A percentile compares a stretch with the other conserved stretches of the same genome.
Conservation (phyloP, 2,797 vertebrate species). For the Sciurus carolinensis region DNA sequence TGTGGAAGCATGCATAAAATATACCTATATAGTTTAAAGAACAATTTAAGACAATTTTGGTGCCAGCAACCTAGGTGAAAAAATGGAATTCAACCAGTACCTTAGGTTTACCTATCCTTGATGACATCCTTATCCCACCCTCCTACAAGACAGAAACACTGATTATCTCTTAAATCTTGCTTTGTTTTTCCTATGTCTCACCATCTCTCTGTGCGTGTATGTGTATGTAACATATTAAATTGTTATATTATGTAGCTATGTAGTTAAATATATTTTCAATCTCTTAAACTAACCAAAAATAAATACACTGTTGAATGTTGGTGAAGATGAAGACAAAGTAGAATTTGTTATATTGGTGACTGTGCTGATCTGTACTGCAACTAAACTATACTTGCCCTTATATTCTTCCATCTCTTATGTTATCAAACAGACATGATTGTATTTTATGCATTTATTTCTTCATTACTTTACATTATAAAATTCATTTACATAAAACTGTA, state of each 20-base stretch:
- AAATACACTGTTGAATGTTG: not conserved
- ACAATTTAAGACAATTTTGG: not conserved
- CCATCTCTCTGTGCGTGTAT: not conserved
- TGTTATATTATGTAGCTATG: not conserved
- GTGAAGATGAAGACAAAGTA: not conserved
- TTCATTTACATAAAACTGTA: not conserved
- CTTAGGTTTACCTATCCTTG: not conserved
- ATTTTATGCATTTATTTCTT: conserved; percentile 29
- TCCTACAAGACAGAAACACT: not conserved
- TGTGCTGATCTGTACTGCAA: not conserved
- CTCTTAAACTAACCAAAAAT: conserved; percentile 5
- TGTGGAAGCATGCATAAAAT: not conserved
- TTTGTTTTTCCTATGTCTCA: not conserved
- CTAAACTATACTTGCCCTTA: not conserved
- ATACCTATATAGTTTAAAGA: not conserved
- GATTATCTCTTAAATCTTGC: not conserved
- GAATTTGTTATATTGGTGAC: not conserved
- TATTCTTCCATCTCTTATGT: not conserved
- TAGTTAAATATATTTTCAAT: conserved; percentile 23
- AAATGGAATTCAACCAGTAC: not conserved
- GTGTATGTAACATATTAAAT: not conserved
- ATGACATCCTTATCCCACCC: not conserved
- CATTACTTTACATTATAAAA: not conserved
- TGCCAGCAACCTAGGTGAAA: not conserved
- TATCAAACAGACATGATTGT: not conserved